phyloP scores from a whole-genome alignment of 2,113 vertebrate genomes.

The Ascaphus truei region DNA sequence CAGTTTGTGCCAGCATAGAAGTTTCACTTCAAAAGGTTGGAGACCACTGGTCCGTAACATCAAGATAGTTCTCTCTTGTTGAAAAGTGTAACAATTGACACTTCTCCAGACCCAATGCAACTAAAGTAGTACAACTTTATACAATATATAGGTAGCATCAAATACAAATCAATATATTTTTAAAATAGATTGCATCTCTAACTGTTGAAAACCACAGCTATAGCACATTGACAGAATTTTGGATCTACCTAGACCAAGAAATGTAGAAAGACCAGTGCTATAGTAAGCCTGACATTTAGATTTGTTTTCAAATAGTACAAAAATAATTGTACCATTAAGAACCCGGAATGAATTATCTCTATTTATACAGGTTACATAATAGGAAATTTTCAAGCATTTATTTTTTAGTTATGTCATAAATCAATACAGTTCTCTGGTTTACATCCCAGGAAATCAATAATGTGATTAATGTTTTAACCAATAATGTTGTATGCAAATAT shows the following conservation, averaged over 20 bases:
- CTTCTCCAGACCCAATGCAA: too few species aligned
- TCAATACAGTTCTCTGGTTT: slow-evolving; percentile 17
- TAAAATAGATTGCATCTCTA: too few species aligned
- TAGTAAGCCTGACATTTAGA: background rate
- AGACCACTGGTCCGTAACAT: too few species aligned
- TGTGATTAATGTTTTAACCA: slow-evolving; percentile 8
- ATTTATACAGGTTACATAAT: slow-evolving; percentile 11
- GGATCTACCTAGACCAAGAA: background rate
- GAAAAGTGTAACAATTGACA: too few species aligned
- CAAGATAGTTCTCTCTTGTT: too few species aligned
- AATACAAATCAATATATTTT: slow-evolving; percentile 1
- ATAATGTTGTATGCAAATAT: slow-evolving; percentile 19
- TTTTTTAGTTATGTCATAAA: slow-evolving; percentile 15
- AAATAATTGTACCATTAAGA: slow-evolving; percentile 10
- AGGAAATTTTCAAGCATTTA: slow-evolving; percentile 10
- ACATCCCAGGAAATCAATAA: slow-evolving; percentile 6
- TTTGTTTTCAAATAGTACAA: slow-evolving; percentile 3
- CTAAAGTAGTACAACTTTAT: too few species aligned
- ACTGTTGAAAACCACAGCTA: background rate
- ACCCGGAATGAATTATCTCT: background rate
- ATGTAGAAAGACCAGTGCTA: background rate
- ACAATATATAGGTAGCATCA: background rate
- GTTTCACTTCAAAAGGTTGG: too few species aligned
- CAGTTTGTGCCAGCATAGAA: too few species aligned
- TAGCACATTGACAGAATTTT: background rate